Evolutionary conservation across 2,888 invertebrate genomes (phyloP), one percentile per base, ranked within the genome.

Genomic region (Galeruca laticollis): DNA sequence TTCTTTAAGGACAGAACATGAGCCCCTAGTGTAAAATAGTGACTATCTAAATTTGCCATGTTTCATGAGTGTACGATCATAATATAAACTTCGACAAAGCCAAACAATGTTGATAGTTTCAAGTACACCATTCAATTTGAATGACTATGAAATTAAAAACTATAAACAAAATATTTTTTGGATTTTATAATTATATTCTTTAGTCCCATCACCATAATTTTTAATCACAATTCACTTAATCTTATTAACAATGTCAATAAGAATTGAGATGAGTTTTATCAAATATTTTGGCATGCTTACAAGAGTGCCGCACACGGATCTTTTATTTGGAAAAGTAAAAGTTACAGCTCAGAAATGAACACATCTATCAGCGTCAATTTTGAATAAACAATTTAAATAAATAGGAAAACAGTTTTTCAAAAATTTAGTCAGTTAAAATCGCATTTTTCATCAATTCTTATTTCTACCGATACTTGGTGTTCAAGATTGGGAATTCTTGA

Each of bases 171-270:
- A 54, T 54, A 54, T 56, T 63, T 52, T 52, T 59, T 35, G 31
- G 33, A 61, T 51, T 61, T 33, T n/a, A 43, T 40, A 40, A 20
- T 63, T 26, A n/a, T 43, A 66, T 61, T 71, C 69, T 73, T 78
- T 78, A 79, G 79, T 79, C 80, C 81, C 80, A 77, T 80, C 80
- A 81, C 81, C 80, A 75, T 67, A 59, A 72, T 69, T 68, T 68
- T 69, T 52, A 65, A 74, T 77, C 75, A 76, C 76, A 77, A 75
- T 69, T 71, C 66, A 69, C 60, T 69, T 65, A 59, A 54, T 31
- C 57, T 47, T 33, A 65, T 61, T 40, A 70, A 66, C 52, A 47
- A 47, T 47, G 15, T 47, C 8, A 15, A 47, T 47, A 47, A 47
- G 47, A 47, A 18, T 15, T 47, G 18, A 47, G 15, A 40, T 40